Conservation (phyloP, 2,797 vertebrate species). For the Ispidina picta region DNA sequence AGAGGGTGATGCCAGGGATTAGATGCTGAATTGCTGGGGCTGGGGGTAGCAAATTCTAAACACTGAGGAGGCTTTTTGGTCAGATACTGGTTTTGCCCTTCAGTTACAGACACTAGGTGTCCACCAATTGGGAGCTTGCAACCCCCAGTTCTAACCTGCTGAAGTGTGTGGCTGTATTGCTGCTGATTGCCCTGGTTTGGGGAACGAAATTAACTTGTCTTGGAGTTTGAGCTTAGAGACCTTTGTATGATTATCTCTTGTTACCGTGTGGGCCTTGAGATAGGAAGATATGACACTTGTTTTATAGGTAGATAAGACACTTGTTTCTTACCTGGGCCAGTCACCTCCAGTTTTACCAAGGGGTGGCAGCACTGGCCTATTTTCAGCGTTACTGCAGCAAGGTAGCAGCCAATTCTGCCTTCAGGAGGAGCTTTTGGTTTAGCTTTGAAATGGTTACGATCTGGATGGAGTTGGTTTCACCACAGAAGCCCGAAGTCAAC, state of each 20-base stretch:
- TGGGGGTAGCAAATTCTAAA: background rate
- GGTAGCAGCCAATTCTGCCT: accelerated
- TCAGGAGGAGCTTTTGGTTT: background rate
- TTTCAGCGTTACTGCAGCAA: background rate
- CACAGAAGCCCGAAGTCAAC: no score
- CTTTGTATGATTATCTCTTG: no score
- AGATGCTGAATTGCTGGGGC: background rate
- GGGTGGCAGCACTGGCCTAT: background rate
- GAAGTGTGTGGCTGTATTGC: background rate
- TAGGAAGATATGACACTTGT: background rate
- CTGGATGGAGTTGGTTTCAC: background rate
- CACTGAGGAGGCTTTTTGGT: background rate
- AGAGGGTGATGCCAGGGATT: background rate
- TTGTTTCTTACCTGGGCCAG: background rate
- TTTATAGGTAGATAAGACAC: background rate
- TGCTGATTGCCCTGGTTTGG: background rate
- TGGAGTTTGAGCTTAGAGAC: background rate
- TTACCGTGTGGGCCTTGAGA: background rate
- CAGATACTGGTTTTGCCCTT: background rate
- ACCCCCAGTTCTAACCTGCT: background rate
- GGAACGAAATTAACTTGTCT: background rate
- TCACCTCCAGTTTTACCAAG: background rate
- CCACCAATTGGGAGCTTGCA: background rate
- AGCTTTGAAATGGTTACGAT: background rate
- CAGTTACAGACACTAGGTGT: background rate